These are phyloP conservation scores for Thryonomys swinderianus DNA, from an alignment of 2,113 vertebrate genomes.

Conservation along the genomic window DNA sequence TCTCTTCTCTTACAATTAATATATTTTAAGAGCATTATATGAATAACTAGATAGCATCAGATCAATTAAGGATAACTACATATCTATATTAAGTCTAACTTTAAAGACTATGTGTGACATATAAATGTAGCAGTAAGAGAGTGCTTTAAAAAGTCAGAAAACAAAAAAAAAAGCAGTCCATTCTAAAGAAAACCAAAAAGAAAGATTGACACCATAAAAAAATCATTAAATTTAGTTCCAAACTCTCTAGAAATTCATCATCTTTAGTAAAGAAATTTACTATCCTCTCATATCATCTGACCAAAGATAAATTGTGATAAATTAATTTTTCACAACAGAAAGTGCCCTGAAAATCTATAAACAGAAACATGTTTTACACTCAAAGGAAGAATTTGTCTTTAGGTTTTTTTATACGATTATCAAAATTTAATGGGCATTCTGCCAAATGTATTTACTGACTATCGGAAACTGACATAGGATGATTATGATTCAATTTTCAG, in stretches of 20 bases:
- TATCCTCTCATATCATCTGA: not conserved
- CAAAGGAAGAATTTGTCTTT: constrained; percentile 11
- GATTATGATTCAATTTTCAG: not conserved
- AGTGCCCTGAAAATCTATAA: constrained; percentile 1
- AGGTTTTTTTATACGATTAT: constrained; percentile 11
- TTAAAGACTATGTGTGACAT: not conserved
- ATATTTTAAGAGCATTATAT: not conserved
- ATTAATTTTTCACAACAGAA: constrained; percentile 32
- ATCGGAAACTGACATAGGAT: not conserved
- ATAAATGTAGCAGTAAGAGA: not conserved
- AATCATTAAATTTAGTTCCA: constrained; percentile 11
- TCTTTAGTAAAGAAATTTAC: not conserved
- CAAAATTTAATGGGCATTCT: not conserved
- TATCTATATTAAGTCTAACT: constrained; percentile 8
- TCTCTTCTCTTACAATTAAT: constrained; percentile 30
- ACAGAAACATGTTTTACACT: not conserved
- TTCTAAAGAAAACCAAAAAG: not conserved
- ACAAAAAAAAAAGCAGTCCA: not conserved
- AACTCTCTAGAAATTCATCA: not conserved
- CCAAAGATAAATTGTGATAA: not conserved
- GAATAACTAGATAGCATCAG: not conserved
- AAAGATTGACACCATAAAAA: not conserved
- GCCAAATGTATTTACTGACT: not conserved
- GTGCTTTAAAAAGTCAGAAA: constrained; percentile 29
- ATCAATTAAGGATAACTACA: not conserved